Evolutionary conservation across 2,797 vertebrate species (phyloP).

Genomic region (Crax fasciolata): DNA sequence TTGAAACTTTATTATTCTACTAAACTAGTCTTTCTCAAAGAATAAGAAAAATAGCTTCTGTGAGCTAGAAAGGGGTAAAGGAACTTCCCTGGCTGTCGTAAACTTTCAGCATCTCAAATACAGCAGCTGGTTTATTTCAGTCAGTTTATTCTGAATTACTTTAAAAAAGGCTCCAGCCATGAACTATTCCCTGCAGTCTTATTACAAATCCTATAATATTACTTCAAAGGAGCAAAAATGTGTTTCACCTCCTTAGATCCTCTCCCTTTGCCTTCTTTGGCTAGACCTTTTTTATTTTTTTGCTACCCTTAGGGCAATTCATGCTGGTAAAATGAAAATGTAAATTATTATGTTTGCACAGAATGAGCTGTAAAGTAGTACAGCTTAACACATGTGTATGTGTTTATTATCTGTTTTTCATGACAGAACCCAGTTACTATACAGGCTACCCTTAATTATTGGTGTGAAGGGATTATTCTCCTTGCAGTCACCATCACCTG

Average conservation of each 20-base stretch:
- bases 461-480: slow-evolving; percentile 83
- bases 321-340: slow-evolving; percentile 84
- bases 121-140: slow-evolving; percentile 83
- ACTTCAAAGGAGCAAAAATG: slow-evolving; percentile 85
- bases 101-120: slow-evolving; percentile 75
- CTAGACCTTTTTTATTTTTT: slow-evolving; percentile 75
- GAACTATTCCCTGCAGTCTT: slow-evolving; percentile 82
- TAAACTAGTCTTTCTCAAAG: slow-evolving; percentile 18
- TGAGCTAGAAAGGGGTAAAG: slow-evolving; percentile 49
- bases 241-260: slow-evolving; percentile 81
- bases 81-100: slow-evolving; percentile 67
- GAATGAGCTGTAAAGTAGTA: slow-evolving; percentile 86
- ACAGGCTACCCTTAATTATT: slow-evolving; percentile 84
- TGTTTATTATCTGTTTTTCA: slow-evolving; percentile 88
- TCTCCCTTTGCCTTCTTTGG: slow-evolving; percentile 77
- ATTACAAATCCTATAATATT: slow-evolving; percentile 84
- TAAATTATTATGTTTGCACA: slow-evolving; percentile 84
- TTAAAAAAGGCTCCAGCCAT: slow-evolving; percentile 75
- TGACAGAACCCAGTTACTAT: slow-evolving; percentile 81
- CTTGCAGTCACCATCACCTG: slow-evolving; percentile 78
- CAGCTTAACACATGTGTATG: slow-evolving; percentile 86
- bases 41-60: not conserved
- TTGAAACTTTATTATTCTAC: slow-evolving; percentile 34
- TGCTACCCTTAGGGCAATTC: slow-evolving; percentile 81
- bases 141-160: slow-evolving; percentile 81